Evolutionary conservation across 2,888 invertebrate species (phyloP).

Genomic region (Dicycla oo): DNA sequence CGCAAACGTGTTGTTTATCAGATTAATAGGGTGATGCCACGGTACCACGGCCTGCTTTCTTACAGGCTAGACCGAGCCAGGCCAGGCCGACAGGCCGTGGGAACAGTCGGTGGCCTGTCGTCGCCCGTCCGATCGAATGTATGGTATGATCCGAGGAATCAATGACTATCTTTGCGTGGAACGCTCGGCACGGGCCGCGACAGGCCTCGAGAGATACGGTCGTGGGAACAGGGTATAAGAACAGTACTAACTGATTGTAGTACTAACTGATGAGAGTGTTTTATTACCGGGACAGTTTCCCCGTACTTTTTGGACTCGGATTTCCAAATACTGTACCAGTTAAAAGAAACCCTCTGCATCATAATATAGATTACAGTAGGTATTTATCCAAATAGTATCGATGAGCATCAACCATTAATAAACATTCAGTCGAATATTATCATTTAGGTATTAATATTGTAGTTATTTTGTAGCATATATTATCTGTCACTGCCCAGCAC

Average conservation of each 20-base stretch:
- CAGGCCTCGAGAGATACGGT: no score
- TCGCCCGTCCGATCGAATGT: no score
- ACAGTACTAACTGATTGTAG: neutral
- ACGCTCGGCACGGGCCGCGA: no score
- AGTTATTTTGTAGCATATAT: neutral
- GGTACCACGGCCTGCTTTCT: no score
- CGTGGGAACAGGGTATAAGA: no score
- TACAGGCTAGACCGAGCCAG: no score
- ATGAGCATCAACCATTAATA: neutral
- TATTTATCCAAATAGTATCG: neutral
- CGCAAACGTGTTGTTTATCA: neutral
- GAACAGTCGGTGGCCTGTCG: no score
- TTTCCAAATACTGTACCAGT: neutral
- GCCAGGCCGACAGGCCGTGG: no score
- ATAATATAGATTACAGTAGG: neutral
- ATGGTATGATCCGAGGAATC: no score
- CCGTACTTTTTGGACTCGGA: neutral
- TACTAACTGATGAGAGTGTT: neutral
- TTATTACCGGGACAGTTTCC: neutral
- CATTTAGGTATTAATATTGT: neutral
- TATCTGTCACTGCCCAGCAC: neutral
- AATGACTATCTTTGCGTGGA: no score
- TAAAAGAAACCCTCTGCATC: neutral
- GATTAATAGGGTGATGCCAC: neutral
- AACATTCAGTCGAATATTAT: slow-evolving; percentile 6